These are phyloP conservation scores for Calameuta filiformis DNA, from an alignment of 2,888 invertebrate species.

Conservation along the genomic window DNA sequence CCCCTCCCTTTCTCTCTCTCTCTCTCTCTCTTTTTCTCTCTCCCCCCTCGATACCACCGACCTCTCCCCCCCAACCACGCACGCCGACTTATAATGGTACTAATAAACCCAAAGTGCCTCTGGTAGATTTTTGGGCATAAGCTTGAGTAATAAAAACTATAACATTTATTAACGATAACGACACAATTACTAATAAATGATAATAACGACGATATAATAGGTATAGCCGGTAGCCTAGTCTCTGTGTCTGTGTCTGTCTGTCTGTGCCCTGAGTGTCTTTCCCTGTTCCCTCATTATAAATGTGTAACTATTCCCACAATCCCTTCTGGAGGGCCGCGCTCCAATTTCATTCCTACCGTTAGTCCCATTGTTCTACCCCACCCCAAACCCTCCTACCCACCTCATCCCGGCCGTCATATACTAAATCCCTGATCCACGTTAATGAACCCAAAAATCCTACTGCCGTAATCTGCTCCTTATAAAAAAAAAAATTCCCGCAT, in stretches of 20 bases:
- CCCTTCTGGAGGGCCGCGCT: slow-evolving; percentile 26
- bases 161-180: slow-evolving; percentile 39
- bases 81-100: slow-evolving; percentile 64
- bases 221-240: slow-evolving; percentile 62
- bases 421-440: neutral
- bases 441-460: neutral
- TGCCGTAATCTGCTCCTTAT: neutral
- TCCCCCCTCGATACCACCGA: neutral
- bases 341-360: slow-evolving; percentile 25
- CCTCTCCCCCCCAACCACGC: slow-evolving; percentile 37
- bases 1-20: slow-evolving; percentile 39
- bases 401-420: neutral
- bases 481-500: slow-evolving; percentile 26
- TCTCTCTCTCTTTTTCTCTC: neutral
- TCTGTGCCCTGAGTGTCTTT: slow-evolving; percentile 60
- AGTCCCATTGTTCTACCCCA: slow-evolving; percentile 26
- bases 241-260: slow-evolving; percentile 36
- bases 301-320: slow-evolving; percentile 29
- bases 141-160: slow-evolving; percentile 62
- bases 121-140: slow-evolving; percentile 67
- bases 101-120: slow-evolving; percentile 67
- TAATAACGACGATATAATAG: slow-evolving; percentile 46
- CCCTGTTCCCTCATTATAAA: slow-evolving; percentile 35
- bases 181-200: slow-evolving; percentile 34
- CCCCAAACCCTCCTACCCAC: slow-evolving; percentile 13